phyloP scores from a whole-genome alignment of 2,797 vertebrate genomes.

The Microtus obscurus region DNA sequence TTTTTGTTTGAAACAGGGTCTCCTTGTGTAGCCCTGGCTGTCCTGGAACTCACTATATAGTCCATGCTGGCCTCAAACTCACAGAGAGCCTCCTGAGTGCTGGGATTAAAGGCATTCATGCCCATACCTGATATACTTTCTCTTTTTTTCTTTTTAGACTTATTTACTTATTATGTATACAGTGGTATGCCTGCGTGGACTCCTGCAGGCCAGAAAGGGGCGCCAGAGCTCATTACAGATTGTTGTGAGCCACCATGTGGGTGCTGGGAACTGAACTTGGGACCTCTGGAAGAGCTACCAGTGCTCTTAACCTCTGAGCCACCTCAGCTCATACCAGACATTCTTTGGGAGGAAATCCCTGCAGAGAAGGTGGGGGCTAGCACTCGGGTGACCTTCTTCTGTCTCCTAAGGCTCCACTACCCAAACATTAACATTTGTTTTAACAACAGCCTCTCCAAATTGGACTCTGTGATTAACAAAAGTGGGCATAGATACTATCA shows the following conservation, averaged over 20 bases:
- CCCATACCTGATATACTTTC: too few species aligned
- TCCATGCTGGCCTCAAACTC: background rate
- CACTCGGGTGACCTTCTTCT: conserved; percentile 33
- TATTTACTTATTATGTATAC: too few species aligned
- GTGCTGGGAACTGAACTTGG: background rate
- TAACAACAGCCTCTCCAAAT: conserved; percentile 65
- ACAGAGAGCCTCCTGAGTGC: background rate
- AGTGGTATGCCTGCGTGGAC: too few species aligned
- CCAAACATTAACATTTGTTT: conserved; percentile 63
- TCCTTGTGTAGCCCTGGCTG: background rate
- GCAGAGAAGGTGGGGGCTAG: background rate
- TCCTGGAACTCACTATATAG: background rate
- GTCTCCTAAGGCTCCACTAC: background rate
- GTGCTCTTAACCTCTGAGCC: background rate
- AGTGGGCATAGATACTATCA: conserved; percentile 48
- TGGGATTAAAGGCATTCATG: background rate
- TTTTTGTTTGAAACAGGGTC: background rate
- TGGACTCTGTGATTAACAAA: conserved; percentile 60
- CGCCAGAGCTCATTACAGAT: background rate
- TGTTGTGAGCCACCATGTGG: background rate
- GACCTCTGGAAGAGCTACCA: background rate
- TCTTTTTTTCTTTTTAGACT: too few species aligned
- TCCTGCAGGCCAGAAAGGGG: too few species aligned
- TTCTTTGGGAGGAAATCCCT: conserved; percentile 43
- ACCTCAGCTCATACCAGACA: background rate